Evolutionary conservation across 2,113 vertebrate species (phyloP).

Genomic region (Erpornis zantholeuca): DNA sequence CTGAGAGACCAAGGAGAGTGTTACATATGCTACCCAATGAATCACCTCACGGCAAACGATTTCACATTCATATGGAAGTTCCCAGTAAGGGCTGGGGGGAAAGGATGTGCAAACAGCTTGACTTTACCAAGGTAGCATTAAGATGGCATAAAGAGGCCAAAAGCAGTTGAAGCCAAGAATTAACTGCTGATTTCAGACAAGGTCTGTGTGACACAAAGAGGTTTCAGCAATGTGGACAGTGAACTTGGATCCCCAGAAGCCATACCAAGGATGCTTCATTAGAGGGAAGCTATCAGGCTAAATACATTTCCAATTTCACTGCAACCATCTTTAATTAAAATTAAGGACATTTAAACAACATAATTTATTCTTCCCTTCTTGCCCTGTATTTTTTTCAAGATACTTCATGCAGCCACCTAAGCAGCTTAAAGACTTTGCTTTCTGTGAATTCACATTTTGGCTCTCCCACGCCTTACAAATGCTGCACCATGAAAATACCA

Average conservation of each 20-base stretch:
- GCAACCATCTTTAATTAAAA: not conserved
- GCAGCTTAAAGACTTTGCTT: not conserved
- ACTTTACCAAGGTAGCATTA: not conserved
- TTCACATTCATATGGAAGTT: not conserved
- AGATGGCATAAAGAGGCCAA: not conserved
- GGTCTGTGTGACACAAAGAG: not conserved
- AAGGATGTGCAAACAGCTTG: not conserved
- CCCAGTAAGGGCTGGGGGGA: not conserved
- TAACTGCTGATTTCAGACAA: not conserved
- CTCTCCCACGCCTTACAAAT: not conserved
- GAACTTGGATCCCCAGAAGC: not conserved
- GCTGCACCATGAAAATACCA: not conserved
- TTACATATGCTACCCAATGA: not conserved
- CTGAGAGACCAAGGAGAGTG: not conserved
- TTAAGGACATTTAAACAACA: not conserved
- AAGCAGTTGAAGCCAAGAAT: not conserved
- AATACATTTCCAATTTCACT: not conserved
- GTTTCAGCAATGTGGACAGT: not conserved
- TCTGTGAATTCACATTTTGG: not conserved
- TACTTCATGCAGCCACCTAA: not conserved
- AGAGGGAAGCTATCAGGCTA: not conserved
- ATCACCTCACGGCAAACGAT: not conserved
- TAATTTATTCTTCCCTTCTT: not conserved
- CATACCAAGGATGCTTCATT: not conserved
- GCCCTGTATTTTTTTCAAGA: not conserved